Evolutionary conservation across 2,113 vertebrate species (phyloP).

Genomic region (Chloropsis hardwickii): DNA sequence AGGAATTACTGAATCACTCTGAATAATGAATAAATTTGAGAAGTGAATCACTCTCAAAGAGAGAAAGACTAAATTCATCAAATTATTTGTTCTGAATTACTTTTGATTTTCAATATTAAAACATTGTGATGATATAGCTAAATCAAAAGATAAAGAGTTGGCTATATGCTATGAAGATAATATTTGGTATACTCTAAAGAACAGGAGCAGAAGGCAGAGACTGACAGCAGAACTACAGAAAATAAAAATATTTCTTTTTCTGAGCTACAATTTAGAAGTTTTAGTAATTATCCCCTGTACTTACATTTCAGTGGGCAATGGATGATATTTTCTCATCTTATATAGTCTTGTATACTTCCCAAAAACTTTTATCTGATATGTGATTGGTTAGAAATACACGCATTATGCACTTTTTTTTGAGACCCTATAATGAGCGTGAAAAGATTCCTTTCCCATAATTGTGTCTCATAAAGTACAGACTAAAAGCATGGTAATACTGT

Average conservation of each 20-base stretch:
- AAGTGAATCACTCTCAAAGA: background rate
- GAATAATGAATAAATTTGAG: slow-evolving; percentile 60
- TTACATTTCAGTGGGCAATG: background rate
- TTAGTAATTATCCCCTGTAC: background rate
- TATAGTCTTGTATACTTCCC: background rate
- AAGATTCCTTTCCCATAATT: background rate
- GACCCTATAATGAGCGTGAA: background rate
- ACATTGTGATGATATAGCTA: background rate
- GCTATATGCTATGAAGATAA: background rate
- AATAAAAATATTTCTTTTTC: background rate
- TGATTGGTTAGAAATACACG: background rate
- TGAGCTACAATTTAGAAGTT: background rate
- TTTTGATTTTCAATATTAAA: slow-evolving; percentile 13
- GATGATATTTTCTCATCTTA: background rate
- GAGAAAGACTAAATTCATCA: background rate
- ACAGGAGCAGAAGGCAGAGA: background rate
- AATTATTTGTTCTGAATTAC: slow-evolving; percentile 23
- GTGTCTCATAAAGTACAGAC: background rate
- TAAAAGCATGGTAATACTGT: background rate
- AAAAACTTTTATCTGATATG: background rate
- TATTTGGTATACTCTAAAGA: background rate
- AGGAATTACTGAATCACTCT: slow-evolving; percentile 24
- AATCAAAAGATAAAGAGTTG: background rate
- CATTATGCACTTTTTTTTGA: background rate
- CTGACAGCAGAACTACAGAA: background rate